Base-by-base conservation (phyloP, 1,140 invertebrate species). In the Conus betulinus region DNA sequence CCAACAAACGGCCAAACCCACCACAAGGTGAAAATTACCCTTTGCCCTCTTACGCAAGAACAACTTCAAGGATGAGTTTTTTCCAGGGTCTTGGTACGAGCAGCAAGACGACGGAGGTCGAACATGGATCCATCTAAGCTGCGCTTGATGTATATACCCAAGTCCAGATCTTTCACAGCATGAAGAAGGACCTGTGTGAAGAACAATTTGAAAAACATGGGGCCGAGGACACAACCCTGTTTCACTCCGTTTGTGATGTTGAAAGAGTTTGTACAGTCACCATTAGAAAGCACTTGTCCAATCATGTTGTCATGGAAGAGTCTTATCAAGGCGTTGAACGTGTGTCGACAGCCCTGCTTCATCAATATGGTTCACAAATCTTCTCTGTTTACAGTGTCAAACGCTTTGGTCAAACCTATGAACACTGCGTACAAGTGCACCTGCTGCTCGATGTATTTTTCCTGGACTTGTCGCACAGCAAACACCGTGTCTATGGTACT, bases 391-490 rank as follows among this genome's bases (percentile, higher is more conserved):
- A 39, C 39, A 39, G 39, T 39, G 39, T 39, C 39, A 39, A 39
- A 39, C 0, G 39, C 39, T 39, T 88, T 91, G 51, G 90, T 91
- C 71, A 92, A 88, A 84, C 91, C 84, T 15, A 90, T 79, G 88
- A 92, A 91, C 27, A 81, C n/a, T 15, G 76, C 8, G 83, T 87
- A 91, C 7, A 91, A n/a, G 11, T 23, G 55, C 53, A 67, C n/a
- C 17, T 85, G 82, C n/a, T 91, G 92, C 88, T 92, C 91, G 5
- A 74, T n/a, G 76, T 88, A 90, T 86, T 89, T 93, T 27, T 90
- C 88, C 71, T 92, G 88, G 0, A 93, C 82, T 60, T 91, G 90
- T 17, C 85, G 67, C 7, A 85, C 89, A 53, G n/a, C n/a, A n/a
- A n/a, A n/a, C n/a, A n/a, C n/a, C n/a, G n/a, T n/a, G n/a, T n/a